Percentiles rank a stretch among this genome's conserved stretches.
These are phyloP conservation scores for Melieria crassipennis DNA, from an alignment of 2,888 invertebrate genomes.

Conservation along the genomic window DNA sequence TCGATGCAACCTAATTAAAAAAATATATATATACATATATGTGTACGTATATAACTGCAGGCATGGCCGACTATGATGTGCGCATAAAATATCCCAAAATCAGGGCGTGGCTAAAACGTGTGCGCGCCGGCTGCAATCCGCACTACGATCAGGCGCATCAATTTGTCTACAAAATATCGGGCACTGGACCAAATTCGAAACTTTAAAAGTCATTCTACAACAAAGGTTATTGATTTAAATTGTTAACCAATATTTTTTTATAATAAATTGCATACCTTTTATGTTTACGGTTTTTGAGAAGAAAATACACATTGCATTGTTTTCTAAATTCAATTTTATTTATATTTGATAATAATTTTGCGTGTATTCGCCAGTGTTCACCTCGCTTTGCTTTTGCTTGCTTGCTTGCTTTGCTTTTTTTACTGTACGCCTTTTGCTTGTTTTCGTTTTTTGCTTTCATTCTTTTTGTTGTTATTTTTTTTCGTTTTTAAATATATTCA, in stretches of 20 bases:
- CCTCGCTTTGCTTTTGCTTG: neutral
- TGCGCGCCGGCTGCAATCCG: slow-evolving; percentile 71
- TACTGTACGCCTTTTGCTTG: neutral
- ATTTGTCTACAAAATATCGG: slow-evolving; percentile 68
- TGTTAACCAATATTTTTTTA: too few species aligned
- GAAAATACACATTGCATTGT: too few species aligned
- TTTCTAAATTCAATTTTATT: slow-evolving; percentile 23
- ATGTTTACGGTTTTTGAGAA: too few species aligned
- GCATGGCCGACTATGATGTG: slow-evolving; percentile 76
- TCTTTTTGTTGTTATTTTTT: neutral
- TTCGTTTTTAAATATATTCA: slow-evolving; percentile 12
- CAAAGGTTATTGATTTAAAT: neutral
- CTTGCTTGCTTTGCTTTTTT: neutral
- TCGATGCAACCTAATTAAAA: too few species aligned
- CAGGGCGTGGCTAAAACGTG: slow-evolving; percentile 73
- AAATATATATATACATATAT: too few species aligned
- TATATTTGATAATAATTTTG: slow-evolving; percentile 25
- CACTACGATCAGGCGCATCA: slow-evolving; percentile 74
- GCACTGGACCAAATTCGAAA: slow-evolving; percentile 58
- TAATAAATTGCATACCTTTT: too few species aligned
- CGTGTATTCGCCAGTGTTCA: slow-evolving; percentile 10
- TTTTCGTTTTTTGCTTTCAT: neutral
- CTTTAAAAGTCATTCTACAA: slow-evolving; percentile 41
- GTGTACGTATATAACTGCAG: slow-evolving; percentile 61
- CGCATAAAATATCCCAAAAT: slow-evolving; percentile 71